A percentile compares a stretch with the other conserved stretches of the same genome.
Conservation (phyloP, 2,113 vertebrate species). For the Tamias sibiricus region DNA sequence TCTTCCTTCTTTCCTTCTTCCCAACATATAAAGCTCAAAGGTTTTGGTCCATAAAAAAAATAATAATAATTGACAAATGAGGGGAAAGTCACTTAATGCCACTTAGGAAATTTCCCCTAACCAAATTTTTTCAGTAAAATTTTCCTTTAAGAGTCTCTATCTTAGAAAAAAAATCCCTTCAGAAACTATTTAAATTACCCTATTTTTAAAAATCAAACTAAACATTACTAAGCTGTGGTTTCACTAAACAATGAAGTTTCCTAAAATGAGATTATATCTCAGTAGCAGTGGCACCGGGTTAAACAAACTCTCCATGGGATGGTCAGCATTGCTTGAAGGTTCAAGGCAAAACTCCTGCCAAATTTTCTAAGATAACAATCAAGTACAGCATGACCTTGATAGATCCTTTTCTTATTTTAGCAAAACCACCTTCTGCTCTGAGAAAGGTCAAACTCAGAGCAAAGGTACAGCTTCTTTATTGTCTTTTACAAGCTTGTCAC, state of each 20-base stretch:
- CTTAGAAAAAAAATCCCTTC: conserved; percentile 51
- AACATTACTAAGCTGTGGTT: conserved; percentile 3
- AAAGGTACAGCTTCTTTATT: neutral
- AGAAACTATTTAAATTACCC: conserved; percentile 28
- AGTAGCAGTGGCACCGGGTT: neutral
- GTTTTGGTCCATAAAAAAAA: neutral
- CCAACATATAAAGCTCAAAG: neutral
- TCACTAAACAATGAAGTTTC: neutral
- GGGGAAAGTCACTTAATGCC: neutral
- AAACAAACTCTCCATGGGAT: neutral
- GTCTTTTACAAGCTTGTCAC: neutral
- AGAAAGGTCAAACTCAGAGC: conserved; percentile 46
- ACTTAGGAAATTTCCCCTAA: conserved; percentile 12
- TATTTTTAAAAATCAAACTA: conserved; percentile 1
- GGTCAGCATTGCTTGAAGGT: neutral
- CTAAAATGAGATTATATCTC: neutral
- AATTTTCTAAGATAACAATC: neutral
- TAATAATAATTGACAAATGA: neutral
- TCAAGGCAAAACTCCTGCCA: neutral
- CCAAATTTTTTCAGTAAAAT: conserved; percentile 36
- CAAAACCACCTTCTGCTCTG: conserved; percentile 55
- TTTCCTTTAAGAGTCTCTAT: conserved; percentile 26
- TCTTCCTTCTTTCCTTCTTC: neutral
- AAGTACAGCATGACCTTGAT: neutral
- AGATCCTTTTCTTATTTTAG: conserved; percentile 51